Conservation (phyloP, 2,797 vertebrate genomes). For the Pagetopsis macropterus region DNA sequence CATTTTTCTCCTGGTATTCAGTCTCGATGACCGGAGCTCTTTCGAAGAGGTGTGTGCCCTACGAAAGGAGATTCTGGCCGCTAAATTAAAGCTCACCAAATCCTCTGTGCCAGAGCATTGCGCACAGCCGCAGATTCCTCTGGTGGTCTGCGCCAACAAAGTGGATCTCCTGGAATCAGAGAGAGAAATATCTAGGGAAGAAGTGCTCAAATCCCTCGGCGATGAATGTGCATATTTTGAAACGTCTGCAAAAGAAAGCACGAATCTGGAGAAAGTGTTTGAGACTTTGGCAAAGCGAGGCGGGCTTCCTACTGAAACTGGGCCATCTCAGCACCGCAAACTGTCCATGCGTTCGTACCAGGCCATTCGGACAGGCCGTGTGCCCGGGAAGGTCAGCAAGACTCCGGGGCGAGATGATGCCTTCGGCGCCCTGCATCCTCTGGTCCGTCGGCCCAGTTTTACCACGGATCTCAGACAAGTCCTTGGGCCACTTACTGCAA, state of each 20-base stretch:
- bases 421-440: constrained; percentile 77
- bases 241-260: constrained; percentile 84
- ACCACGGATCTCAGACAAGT: constrained; percentile 81
- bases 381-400: constrained; percentile 26
- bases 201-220: constrained; percentile 72
- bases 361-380: constrained; percentile 61
- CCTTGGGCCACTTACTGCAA: constrained; percentile 63
- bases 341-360: constrained; percentile 86
- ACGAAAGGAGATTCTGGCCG: constrained; percentile 77
- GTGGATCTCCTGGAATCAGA: constrained; percentile 71
- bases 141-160: constrained; percentile 84
- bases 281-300: constrained; percentile 79
- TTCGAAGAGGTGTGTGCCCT: constrained; percentile 81
- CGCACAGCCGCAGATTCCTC: constrained; percentile 63
- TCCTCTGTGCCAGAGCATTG: constrained; percentile 48
- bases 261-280: constrained; percentile 81
- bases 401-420: constrained; percentile 54
- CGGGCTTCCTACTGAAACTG: constrained; percentile 82
- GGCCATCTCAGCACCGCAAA: constrained; percentile 82
- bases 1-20: constrained; percentile 84
- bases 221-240: constrained; percentile 80
- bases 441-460: constrained; percentile 82
- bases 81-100: constrained; percentile 79
- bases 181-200: constrained; percentile 63
- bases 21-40: constrained; percentile 81